These are phyloP conservation scores for Lithobius niger DNA, from an alignment of 1,140 invertebrate genomes.

Conservation along the genomic window DNA sequence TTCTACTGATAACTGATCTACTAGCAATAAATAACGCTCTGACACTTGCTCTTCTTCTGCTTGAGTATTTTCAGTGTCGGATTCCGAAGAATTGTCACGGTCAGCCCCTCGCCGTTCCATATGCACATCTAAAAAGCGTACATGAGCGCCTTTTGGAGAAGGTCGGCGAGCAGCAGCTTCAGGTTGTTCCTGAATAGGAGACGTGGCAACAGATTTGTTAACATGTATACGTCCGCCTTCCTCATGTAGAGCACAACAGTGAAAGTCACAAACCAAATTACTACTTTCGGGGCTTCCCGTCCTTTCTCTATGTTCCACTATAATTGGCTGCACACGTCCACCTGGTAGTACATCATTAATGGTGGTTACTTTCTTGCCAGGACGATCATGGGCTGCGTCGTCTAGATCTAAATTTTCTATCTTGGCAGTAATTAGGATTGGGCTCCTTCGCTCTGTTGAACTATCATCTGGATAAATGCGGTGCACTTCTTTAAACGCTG, in stretches of 20 bases:
- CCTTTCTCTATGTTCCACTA: constrained; percentile 40
- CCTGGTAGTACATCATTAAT: constrained; percentile 21
- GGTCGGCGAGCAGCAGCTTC: constrained; percentile 12
- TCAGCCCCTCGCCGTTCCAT: constrained; percentile 1
- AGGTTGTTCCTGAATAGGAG: constrained; percentile 61
- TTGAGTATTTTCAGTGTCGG: constrained; percentile 80
- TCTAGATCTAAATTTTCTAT: constrained; percentile 44
- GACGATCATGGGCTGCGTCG: constrained; percentile 8
- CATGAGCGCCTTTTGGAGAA: constrained; percentile 36
- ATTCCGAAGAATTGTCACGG: constrained; percentile 45
- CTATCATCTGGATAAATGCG: constrained; percentile 6
- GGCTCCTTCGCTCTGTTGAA: constrained; percentile 19
- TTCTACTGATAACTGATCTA: constrained; percentile 80
- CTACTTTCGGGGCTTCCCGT: constrained; percentile 38
- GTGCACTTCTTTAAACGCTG: constrained; percentile 6
- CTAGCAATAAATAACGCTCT: constrained; percentile 79
- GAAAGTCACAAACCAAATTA: constrained; percentile 72
- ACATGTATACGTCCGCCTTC: constrained; percentile 78
- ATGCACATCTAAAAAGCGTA: constrained; percentile 51
- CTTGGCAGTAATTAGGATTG: constrained; percentile 60
- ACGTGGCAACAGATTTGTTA: constrained; percentile 78
- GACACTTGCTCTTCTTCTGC: constrained; percentile 57
- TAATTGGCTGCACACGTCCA: constrained; percentile 22
- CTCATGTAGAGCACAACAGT: constrained; percentile 84
- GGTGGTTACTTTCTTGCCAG: constrained; percentile 19